Percentiles rank a stretch among this genome's conserved stretches.
Evolutionary conservation across 2,888 invertebrate species (phyloP).

Genomic region (Coelopa pilipes): DNA sequence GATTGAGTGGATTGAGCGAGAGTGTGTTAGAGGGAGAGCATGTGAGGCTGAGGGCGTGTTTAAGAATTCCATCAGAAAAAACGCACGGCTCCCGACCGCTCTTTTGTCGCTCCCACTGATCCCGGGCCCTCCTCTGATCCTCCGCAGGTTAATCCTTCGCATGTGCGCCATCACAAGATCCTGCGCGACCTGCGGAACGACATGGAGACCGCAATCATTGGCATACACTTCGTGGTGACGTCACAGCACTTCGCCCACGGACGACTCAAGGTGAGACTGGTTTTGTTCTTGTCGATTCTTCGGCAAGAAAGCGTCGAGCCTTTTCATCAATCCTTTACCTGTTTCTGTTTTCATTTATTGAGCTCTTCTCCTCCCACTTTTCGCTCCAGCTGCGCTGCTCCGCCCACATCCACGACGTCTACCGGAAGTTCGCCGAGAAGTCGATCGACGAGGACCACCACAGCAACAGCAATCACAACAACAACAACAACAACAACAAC

Average conservation of each 20-base stretch:
- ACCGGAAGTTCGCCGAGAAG: slow-evolving; percentile 76
- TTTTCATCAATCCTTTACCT: background rate
- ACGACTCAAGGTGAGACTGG: slow-evolving; percentile 68
- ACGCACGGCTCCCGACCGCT: too few species aligned
- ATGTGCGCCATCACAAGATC: slow-evolving; percentile 62
- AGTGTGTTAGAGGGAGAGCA: too few species aligned
- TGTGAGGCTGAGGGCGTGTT: too few species aligned
- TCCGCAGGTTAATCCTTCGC: slow-evolving; percentile 60
- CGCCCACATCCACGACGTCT: slow-evolving; percentile 74
- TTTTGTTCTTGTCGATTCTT: background rate
- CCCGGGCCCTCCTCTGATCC: slow-evolving; percentile 20
- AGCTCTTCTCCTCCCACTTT: background rate
- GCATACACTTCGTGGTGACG: slow-evolving; percentile 69
- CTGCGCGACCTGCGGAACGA: slow-evolving; percentile 59
- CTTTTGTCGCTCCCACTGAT: too few species aligned
- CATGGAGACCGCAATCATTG: slow-evolving; percentile 68
- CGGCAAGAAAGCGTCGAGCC: too few species aligned
- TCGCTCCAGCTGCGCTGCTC: slow-evolving; percentile 71
- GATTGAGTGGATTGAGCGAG: too few species aligned
- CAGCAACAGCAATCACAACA: too few species aligned
- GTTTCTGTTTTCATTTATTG: background rate
- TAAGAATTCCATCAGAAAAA: too few species aligned
- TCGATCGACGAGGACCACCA: slow-evolving; percentile 70
- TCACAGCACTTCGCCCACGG: slow-evolving; percentile 69
- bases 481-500: too few species aligned